Evolutionary conservation across 2,888 invertebrate species (phyloP), one percentile per base, ranked within the genome.

Genomic region (Orthosia gracilis): DNA sequence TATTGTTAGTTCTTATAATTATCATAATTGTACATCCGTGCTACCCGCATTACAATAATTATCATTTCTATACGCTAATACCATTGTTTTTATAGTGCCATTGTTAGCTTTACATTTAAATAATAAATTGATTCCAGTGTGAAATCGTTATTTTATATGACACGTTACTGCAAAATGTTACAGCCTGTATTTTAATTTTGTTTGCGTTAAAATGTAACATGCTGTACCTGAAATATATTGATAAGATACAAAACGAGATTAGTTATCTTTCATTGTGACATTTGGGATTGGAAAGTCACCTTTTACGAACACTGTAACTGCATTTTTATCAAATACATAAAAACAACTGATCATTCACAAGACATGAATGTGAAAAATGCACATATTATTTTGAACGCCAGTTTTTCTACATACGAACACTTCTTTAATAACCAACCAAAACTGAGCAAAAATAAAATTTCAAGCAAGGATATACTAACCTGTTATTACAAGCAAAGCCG

Each of bases 1-100:
- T 76, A 80, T 84, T 80, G 73, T 84, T 72, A 73, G 67, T 85
- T 77, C 69, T 77, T 77, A 75, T 64, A 73, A 80, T 82, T 82
- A 72, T 76, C 67, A 69, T 82, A 74, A 85, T 69, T 79, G 70
- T 61, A 62, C 59, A 66, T 79, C 75, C 82, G 78, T 65, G 57
- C 69, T 58, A 61, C 31, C 31, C 68, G 64, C 62, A 55, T 82
- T 74, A 67, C 49, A 61, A 69, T 52, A 71, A 67, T 76, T 64
- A 62, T 81, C 0, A 65, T 75, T 82, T 83, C 70, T 73, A 78
- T 62, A 58, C 45, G 54, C 69, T 76, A 72, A 75, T 62, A 47
- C 40, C 55, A 69, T 65, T 66, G 82, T 82, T 80, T 64, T 69
- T 78, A n/a, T 69, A 55, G 45, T 49, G 31, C 40, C 47, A 65